Evolutionary conservation across 2,797 vertebrate genomes (phyloP).

Genomic region (Gymnocypris eckloni): DNA sequence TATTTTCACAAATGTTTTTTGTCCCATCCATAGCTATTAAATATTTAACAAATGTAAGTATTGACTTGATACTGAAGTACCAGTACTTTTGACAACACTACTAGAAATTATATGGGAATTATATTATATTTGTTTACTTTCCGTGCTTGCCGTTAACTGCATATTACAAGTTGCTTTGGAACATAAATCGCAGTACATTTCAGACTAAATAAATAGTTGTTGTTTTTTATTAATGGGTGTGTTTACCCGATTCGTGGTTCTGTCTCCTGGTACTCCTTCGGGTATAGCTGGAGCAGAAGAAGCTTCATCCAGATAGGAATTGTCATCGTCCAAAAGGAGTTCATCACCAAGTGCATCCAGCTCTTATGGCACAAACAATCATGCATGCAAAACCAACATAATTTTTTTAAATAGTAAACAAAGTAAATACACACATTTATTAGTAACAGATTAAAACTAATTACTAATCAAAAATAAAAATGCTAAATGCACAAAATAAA

Average conservation of each 20-base stretch:
- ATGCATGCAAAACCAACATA: background rate
- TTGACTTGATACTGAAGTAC: background rate
- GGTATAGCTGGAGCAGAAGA: conserved; percentile 92
- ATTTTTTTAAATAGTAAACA: background rate
- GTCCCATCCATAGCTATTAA: background rate
- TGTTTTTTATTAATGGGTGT: background rate
- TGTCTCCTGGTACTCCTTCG: conserved; percentile 88
- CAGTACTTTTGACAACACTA: background rate
- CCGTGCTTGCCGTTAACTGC: background rate
- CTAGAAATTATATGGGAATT: background rate
- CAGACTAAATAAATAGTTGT: background rate
- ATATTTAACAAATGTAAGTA: background rate
- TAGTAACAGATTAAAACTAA: background rate
- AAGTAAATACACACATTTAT: background rate
- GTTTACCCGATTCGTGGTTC: conserved; percentile 87
- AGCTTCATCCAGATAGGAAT: conserved; percentile 95
- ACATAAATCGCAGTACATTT: background rate
- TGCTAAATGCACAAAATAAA: background rate
- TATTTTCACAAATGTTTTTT: background rate
- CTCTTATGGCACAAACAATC: conserved; percentile 74
- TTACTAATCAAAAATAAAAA: no score
- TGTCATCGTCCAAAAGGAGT: conserved; percentile 92
- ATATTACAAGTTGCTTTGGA: background rate
- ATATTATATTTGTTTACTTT: background rate
- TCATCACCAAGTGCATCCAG: conserved; percentile 95